A percentile compares a stretch with the other conserved stretches of the same genome.
phyloP scores from a whole-genome alignment of 2,888 invertebrate species.

The Melanchra persicariae region DNA sequence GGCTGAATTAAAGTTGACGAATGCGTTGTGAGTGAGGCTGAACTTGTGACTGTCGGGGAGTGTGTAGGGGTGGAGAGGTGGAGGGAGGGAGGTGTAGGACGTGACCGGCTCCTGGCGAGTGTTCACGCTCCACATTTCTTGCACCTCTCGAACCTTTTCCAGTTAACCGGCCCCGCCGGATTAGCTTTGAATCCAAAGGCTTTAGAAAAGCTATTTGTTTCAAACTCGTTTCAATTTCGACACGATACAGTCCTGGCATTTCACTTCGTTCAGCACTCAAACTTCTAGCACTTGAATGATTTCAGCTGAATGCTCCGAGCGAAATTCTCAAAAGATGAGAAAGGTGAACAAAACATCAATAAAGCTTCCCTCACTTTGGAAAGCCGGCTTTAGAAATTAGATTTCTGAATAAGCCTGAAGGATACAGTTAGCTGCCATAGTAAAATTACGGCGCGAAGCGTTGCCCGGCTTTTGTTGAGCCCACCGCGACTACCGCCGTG shows the following conservation, averaged over 20 bases:
- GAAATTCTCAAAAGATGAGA: background rate
- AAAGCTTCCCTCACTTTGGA: conserved; percentile 4
- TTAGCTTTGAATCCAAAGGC: conserved; percentile 13
- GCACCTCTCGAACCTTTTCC: conserved; percentile 3
- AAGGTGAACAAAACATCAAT: background rate
- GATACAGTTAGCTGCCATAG: conserved; percentile 5
- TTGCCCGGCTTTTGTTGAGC: background rate
- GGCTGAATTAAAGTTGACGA: conserved; percentile 16
- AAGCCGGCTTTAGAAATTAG: background rate
- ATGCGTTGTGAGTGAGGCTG: background rate
- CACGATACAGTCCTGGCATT: background rate
- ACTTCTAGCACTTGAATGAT: background rate
- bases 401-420: conserved; percentile 9
- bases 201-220: conserved; percentile 19
- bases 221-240: conserved; percentile 18
- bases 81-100: background rate
- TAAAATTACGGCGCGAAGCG: background rate
- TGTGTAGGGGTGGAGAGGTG: background rate
- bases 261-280: background rate
- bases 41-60: background rate
- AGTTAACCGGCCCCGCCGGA: background rate
- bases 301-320: background rate
- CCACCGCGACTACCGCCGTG: background rate
- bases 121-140: background rate
- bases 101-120: conserved; percentile 3